phyloP scores from a whole-genome alignment of 1,140 invertebrate genomes.

The Eurytemora carolleeae region DNA sequence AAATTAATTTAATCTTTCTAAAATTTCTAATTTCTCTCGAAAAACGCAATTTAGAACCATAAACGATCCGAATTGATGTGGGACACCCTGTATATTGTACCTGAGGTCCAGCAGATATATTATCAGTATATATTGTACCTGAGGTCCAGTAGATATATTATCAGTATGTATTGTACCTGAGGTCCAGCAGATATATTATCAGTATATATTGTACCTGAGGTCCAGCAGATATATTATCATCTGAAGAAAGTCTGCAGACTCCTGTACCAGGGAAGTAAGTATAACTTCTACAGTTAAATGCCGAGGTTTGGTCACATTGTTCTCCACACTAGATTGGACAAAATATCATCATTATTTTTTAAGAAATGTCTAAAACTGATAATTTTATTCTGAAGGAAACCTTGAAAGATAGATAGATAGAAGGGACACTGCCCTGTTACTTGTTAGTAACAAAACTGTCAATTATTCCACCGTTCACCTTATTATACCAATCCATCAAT shows the following conservation, averaged over 20 bases:
- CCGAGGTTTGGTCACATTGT: constrained; percentile 28
- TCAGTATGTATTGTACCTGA: too few relatives aligned
- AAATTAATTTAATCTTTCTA: too few relatives aligned
- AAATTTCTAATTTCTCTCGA: too few relatives aligned
- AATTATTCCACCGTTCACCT: too few relatives aligned
- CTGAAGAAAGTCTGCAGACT: constrained; percentile 28
- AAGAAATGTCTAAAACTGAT: constrained; percentile 15
- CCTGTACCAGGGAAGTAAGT: constrained; percentile 22
- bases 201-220: constrained; percentile 25
- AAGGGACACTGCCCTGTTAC: neutral
- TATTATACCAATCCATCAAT: too few relatives aligned
- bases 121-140: too few relatives aligned
- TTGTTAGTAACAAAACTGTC: too few relatives aligned
- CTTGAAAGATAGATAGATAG: neutral
- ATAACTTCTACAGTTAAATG: constrained; percentile 31
- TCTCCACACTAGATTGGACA: constrained; percentile 28
- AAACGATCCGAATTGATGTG: too few relatives aligned
- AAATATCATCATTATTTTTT: neutral
- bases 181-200: constrained; percentile 27
- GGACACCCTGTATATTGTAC: too few relatives aligned
- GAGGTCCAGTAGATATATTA: too few relatives aligned
- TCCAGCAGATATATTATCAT: constrained; percentile 27
- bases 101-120: too few relatives aligned
- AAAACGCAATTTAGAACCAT: too few relatives aligned
- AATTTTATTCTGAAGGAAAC: constrained; percentile 6